Conservation (phyloP, 2,888 invertebrate genomes). For the Rhagium mordax region DNA sequence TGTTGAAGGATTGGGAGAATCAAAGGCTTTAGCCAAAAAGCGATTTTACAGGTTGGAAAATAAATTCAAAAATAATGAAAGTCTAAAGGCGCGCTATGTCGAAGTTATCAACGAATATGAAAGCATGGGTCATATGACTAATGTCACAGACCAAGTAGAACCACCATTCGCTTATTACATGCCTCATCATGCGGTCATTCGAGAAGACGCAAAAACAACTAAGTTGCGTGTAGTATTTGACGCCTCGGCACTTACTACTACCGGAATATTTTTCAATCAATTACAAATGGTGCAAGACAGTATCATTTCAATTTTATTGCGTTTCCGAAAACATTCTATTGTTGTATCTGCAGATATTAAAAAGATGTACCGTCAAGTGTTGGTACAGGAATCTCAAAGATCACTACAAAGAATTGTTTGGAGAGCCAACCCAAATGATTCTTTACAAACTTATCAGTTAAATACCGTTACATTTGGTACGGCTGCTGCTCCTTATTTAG, state of each 20-base stretch:
- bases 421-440: slow-evolving; percentile 26
- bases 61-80: slow-evolving; percentile 26
- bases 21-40: slow-evolving; percentile 27
- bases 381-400: slow-evolving; percentile 33
- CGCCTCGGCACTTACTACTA: slow-evolving; percentile 34
- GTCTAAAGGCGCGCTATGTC: slow-evolving; percentile 32
- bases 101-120: slow-evolving; percentile 45
- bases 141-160: slow-evolving; percentile 3
- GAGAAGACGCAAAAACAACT: no score
- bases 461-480: slow-evolving; percentile 50
- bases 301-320: slow-evolving; percentile 43
- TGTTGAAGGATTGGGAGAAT: slow-evolving; percentile 34
- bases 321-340: slow-evolving; percentile 39
- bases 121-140: slow-evolving; percentile 44
- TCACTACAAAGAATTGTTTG: slow-evolving; percentile 31
- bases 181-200: slow-evolving; percentile 47
- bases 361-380: slow-evolving; percentile 53
- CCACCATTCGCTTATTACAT: slow-evolving; percentile 36
- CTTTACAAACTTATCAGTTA: slow-evolving; percentile 41
- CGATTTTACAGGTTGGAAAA: slow-evolving; percentile 41
- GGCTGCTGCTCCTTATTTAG: slow-evolving; percentile 34
- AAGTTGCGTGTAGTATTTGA: no score
- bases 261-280: slow-evolving; percentile 45
- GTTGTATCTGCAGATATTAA: slow-evolving; percentile 43
- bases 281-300: slow-evolving; percentile 39